Conservation (phyloP, 2,888 invertebrate species). For the Poecilobothrus nobilitatus region DNA sequence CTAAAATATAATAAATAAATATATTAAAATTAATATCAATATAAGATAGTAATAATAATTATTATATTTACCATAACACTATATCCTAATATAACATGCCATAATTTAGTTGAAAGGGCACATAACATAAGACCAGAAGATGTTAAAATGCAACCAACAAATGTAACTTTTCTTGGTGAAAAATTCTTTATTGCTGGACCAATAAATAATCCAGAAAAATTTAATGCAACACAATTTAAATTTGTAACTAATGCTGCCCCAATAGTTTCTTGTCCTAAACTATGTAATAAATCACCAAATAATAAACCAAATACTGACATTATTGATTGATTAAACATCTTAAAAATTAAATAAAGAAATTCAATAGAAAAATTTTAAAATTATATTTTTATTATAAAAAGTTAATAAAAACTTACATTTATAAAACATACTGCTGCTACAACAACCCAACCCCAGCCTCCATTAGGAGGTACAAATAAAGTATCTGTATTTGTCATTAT, state of each 20-base stretch:
- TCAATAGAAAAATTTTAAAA: conserved; percentile 8
- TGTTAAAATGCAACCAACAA: conserved; percentile 48
- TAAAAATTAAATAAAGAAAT: no score
- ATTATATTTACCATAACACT: conserved; percentile 47
- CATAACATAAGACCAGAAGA: conserved; percentile 48
- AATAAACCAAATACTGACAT: conserved; percentile 61
- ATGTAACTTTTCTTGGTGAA: conserved; percentile 49
- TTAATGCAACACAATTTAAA: conserved; percentile 49
- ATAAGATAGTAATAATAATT: neutral
- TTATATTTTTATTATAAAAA: neutral
- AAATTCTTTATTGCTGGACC: conserved; percentile 56
- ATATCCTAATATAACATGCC: conserved; percentile 50
- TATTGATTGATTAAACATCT: conserved; percentile 64
- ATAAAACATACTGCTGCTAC: conserved; percentile 56
- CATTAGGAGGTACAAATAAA: conserved; percentile 48
- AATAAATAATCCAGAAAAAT: conserved; percentile 53
- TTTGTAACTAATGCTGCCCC: conserved; percentile 62
- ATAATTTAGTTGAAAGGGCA: conserved; percentile 46
- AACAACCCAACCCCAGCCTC: conserved; percentile 68
- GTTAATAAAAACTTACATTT: conserved; percentile 50
- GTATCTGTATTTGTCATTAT: neutral
- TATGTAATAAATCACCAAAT: conserved; percentile 55
- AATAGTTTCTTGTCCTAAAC: conserved; percentile 55
- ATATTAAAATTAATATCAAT: conserved; percentile 8
- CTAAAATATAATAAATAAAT: conserved; percentile 32